Conservation (phyloP, 2,113 vertebrate genomes). For the Orientallactaga bullata region DNA sequence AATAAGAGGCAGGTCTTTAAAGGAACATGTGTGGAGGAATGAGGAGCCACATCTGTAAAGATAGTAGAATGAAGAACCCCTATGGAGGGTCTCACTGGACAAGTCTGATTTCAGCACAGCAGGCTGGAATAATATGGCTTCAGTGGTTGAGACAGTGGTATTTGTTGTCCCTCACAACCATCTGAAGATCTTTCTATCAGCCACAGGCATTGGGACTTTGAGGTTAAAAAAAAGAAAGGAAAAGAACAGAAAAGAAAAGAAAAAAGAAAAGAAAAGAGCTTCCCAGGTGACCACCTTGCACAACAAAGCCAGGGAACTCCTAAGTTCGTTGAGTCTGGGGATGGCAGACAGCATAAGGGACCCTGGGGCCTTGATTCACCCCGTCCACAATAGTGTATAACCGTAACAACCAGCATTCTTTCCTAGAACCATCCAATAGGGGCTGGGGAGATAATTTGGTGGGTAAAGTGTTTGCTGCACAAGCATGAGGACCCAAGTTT, state of each 20-base stretch:
- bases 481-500: too few relatives aligned
- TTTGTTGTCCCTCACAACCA: not conserved
- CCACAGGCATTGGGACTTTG: not conserved
- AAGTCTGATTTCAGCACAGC: not conserved
- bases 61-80: not conserved
- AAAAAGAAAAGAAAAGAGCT: not conserved
- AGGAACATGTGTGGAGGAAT: not conserved
- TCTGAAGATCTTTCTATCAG: not conserved
- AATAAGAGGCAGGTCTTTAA: not conserved
- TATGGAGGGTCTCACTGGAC: not conserved
- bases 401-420: not conserved
- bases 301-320: not conserved
- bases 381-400: not conserved
- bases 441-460: not conserved
- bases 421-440: not conserved
- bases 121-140: not conserved
- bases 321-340: not conserved
- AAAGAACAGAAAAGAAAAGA: not conserved
- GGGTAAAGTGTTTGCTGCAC: not conserved
- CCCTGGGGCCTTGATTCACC: not conserved
- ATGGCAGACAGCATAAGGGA: not conserved
- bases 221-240: rapidly evolving
- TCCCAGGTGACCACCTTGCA: not conserved
- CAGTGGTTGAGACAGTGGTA: not conserved
- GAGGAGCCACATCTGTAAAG: not conserved